Evolutionary conservation across 1,140 invertebrate species (phyloP).

Genomic region (Philaenus spumarius): DNA sequence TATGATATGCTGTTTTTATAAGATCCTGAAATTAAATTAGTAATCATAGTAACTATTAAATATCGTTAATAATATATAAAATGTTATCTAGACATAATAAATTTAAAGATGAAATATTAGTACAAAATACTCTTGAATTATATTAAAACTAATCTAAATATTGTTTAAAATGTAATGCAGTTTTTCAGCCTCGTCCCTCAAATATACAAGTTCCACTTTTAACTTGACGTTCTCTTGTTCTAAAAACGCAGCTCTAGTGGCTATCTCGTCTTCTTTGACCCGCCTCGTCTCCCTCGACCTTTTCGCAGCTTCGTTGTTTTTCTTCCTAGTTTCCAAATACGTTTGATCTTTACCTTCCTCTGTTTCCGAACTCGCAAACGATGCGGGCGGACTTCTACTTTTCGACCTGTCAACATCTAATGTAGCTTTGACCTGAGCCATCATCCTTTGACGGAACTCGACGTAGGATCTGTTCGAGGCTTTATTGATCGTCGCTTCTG

Average conservation of each 20-base stretch:
- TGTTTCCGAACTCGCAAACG: slow-evolving; percentile 12
- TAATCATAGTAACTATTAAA: too few species aligned
- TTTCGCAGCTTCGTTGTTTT: slow-evolving; percentile 95
- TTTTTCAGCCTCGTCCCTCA: slow-evolving; percentile 43
- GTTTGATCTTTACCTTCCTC: slow-evolving; percentile 62
- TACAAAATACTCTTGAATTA: too few species aligned
- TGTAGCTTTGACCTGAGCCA: slow-evolving; percentile 50
- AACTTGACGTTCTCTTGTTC: slow-evolving; percentile 44
- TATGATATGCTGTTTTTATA: too few species aligned
- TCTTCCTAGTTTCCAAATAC: slow-evolving; percentile 79
- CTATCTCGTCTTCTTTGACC: slow-evolving; percentile 87
- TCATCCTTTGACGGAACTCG: slow-evolving; percentile 56
- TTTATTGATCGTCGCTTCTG: slow-evolving; percentile 24
- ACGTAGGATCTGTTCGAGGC: slow-evolving; percentile 52
- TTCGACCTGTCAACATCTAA: slow-evolving; percentile 14
- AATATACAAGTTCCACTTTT: slow-evolving; percentile 41
- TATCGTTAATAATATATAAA: too few species aligned
- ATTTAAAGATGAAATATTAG: too few species aligned
- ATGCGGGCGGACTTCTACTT: not conserved
- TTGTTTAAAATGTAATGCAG: too few species aligned
- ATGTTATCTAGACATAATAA: too few species aligned
- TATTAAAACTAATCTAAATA: too few species aligned
- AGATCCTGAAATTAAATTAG: too few species aligned
- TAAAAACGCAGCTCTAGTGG: slow-evolving; percentile 76
- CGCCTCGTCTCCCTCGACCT: slow-evolving; percentile 82